A percentile compares a stretch with the other conserved stretches of the same genome.
Evolutionary conservation across 2,113 vertebrate genomes (phyloP).

Genomic region (Origma solitaria): DNA sequence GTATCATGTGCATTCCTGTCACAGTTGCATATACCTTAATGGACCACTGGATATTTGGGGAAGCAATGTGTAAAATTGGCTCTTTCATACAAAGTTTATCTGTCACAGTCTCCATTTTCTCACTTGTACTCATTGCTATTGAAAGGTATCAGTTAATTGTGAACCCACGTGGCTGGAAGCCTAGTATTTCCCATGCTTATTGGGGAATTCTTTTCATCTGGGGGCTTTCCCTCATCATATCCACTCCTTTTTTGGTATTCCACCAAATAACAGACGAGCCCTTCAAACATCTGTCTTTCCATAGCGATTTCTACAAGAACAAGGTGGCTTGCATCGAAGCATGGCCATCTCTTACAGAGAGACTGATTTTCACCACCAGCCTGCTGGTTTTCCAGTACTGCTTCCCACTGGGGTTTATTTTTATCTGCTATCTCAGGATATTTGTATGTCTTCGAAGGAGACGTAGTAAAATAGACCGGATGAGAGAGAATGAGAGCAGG

Average conservation of each 20-base stretch:
- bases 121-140: constrained; percentile 70
- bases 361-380: constrained; percentile 72
- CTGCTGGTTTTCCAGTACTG: constrained; percentile 73
- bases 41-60: constrained; percentile 77
- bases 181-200: constrained; percentile 64
- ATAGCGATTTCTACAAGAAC: constrained; percentile 57
- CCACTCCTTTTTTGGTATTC: constrained; percentile 69
- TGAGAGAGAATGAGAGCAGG: constrained; percentile 54
- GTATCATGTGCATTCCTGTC: constrained; percentile 72
- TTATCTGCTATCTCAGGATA: constrained; percentile 74
- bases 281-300: constrained; percentile 65
- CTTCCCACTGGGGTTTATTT: constrained; percentile 72
- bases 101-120: constrained; percentile 73
- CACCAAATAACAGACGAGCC: constrained; percentile 71
- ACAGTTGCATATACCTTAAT: constrained; percentile 72
- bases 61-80: constrained; percentile 71
- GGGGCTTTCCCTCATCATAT: constrained; percentile 65
- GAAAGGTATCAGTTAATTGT: constrained; percentile 75
- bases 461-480: constrained; percentile 51
- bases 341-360: constrained; percentile 64
- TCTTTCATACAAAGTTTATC: constrained; percentile 71
- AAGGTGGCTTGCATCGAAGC: constrained; percentile 63
- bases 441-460: constrained; percentile 62
- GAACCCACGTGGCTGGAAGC: constrained; percentile 75
- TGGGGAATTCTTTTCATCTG: constrained; percentile 70